A percentile compares a stretch with the other conserved stretches of the same genome.
Conservation (phyloP, 2,888 invertebrate species). For the Chrysolina oricalcia region DNA sequence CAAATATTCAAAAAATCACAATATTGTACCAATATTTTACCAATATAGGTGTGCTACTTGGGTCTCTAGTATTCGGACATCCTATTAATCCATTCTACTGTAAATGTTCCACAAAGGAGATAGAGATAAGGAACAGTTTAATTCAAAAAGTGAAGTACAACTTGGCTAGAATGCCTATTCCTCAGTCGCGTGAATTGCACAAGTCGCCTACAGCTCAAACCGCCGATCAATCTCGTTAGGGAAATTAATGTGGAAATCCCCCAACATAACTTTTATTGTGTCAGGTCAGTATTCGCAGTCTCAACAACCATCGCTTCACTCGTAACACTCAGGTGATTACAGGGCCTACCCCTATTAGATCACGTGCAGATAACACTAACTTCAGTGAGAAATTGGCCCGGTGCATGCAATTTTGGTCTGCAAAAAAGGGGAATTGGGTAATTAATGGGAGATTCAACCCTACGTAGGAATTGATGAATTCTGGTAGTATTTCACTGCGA, state of each 20-base stretch:
- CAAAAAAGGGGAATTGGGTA: constrained; percentile 4
- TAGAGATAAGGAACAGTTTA: too few relatives aligned
- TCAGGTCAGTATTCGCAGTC: constrained; percentile 16
- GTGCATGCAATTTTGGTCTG: constrained; percentile 8
- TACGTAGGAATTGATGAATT: constrained; percentile 5
- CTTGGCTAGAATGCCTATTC: too few relatives aligned
- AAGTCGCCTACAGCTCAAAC: too few relatives aligned
- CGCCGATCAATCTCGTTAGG: too few relatives aligned
- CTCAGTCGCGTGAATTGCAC: too few relatives aligned
- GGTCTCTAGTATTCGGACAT: too few relatives aligned
- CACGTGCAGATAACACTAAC: constrained; percentile 15
- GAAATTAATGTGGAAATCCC: neutral
- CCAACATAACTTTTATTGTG: neutral
- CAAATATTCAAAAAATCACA: too few relatives aligned
- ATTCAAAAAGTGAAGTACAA: too few relatives aligned
- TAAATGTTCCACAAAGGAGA: too few relatives aligned
- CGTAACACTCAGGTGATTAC: neutral
- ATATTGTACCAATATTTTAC: too few relatives aligned
- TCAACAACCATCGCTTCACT: neutral
- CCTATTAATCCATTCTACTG: too few relatives aligned
- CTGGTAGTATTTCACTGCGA: constrained; percentile 7
- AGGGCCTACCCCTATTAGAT: constrained; percentile 17
- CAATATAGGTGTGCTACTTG: too few relatives aligned
- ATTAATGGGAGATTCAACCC: constrained; percentile 21
- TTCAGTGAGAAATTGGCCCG: constrained; percentile 4